phyloP scores from a whole-genome alignment of 2,113 vertebrate genomes.

The Agapornis roseicollis region DNA sequence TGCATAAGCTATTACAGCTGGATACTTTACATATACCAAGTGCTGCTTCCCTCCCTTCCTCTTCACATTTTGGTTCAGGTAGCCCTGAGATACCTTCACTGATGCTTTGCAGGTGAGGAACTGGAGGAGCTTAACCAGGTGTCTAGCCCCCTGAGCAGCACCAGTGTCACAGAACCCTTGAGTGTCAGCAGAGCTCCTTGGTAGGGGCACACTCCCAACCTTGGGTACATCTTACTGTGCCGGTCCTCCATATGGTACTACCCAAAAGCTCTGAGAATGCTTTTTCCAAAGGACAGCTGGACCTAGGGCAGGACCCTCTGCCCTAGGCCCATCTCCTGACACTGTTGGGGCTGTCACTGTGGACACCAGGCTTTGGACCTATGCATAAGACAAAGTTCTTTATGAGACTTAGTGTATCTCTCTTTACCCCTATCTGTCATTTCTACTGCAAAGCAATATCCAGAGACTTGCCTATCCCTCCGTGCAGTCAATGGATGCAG shows the following conservation, averaged over 20 bases:
- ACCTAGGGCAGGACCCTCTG: neutral
- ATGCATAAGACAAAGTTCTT: neutral
- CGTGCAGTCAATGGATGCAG: neutral
- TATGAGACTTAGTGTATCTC: neutral
- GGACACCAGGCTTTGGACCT: neutral
- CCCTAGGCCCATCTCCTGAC: neutral
- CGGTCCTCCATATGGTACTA: fast-evolving
- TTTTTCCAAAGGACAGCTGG: neutral
- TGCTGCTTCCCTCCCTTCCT: neutral
- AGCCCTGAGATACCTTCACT: neutral
- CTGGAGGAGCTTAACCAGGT: neutral
- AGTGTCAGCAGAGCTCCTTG: neutral
- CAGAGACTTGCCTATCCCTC: neutral
- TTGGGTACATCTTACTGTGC: neutral
- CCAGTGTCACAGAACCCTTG: neutral
- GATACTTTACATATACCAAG: neutral
- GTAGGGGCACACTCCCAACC: neutral
- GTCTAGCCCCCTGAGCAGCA: neutral
- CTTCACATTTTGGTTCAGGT: neutral
- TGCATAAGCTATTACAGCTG: neutral
- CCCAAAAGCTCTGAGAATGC: neutral
- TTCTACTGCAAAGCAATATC: neutral
- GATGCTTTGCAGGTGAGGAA: neutral
- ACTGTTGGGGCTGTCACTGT: neutral
- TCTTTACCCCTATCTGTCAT: neutral